Evolutionary conservation across 1,140 invertebrate species (phyloP).

Genomic region (Pinna nobilis): DNA sequence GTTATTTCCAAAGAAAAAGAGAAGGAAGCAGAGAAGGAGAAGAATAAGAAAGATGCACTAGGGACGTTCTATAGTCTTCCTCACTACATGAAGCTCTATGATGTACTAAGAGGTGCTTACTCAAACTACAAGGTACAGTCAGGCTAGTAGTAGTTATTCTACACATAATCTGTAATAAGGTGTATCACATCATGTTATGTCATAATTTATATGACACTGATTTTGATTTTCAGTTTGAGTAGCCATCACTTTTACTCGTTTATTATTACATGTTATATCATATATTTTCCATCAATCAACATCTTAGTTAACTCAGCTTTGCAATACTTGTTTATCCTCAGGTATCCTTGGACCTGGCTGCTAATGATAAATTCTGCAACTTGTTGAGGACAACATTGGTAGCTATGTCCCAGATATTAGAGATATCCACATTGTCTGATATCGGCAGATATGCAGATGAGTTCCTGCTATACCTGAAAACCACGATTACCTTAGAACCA

Average conservation of each 20-base stretch:
- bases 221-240: too few species aligned
- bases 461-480: constrained; percentile 84
- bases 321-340: constrained; percentile 68
- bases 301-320: too few species aligned
- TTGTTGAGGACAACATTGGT: constrained; percentile 82
- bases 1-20: constrained; percentile 51
- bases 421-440: constrained; percentile 84
- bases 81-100: constrained; percentile 87
- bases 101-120: constrained; percentile 84
- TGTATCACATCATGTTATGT: too few species aligned
- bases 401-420: constrained; percentile 84
- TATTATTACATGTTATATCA: too few species aligned
- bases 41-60: constrained; percentile 73
- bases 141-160: not conserved
- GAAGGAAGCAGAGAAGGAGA: constrained; percentile 70
- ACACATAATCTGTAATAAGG: too few species aligned
- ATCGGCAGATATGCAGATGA: constrained; percentile 87
- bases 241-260: too few species aligned
- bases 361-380: constrained; percentile 84
- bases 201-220: too few species aligned
- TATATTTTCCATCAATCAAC: too few species aligned
- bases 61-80: constrained; percentile 82
- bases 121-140: constrained; percentile 84
- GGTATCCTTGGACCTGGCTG: constrained; percentile 83
- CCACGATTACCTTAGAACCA: constrained; percentile 83